Evolutionary conservation across 2,888 invertebrate species (phyloP), one percentile per base, ranked within the genome.

Genomic region (Drosophila setosimentum): DNA sequence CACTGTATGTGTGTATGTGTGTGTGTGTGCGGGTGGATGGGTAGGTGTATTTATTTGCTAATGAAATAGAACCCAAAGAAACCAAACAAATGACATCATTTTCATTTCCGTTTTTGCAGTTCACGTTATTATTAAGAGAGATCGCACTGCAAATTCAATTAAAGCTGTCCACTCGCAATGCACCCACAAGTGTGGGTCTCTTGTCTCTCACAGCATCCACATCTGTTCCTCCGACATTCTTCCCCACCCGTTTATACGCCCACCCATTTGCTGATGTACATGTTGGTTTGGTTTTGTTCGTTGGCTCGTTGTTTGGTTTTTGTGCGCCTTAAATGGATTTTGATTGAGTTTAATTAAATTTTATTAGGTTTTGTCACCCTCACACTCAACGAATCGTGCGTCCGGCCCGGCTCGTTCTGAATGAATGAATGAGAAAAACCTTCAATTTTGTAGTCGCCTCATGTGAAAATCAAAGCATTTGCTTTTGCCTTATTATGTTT

Each of bases 281-380:
- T 54, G 64, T 55, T 49, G 37, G n/a, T 65, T 45, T 59, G 29
- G 49, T 32, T 55, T 54, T 40, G 55, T 55, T 55, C 55, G 63
- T 48, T 60, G 45, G 50, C 30, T 49, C 64, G 63, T 50, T 50
- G 49, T 27, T 65, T 63, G 64, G 64, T 63, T 70, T 85, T 74
- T 83, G 76, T 75, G 73, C 65, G 79, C 81, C 89, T 88, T 92
- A 91, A 91, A 91, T 92, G 91, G 88, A 88, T 88, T 92, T 92
- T 93, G 91, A 93, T 93, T 93, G 92, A 91, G 92, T 92, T 93
- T 92, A 92, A 93, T 93, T 93, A 93, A 92, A 87, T 92, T 93
- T 93, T 91, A 93, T 93, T 93, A 92, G 90, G 91, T 91, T 92
- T 92, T 92, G 92, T 92, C 92, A 92, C 91, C 91, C 92, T 83